These are phyloP conservation scores for Rhyacophila evoluta DNA, from an alignment of 2,888 invertebrate species.

Conservation along the genomic window DNA sequence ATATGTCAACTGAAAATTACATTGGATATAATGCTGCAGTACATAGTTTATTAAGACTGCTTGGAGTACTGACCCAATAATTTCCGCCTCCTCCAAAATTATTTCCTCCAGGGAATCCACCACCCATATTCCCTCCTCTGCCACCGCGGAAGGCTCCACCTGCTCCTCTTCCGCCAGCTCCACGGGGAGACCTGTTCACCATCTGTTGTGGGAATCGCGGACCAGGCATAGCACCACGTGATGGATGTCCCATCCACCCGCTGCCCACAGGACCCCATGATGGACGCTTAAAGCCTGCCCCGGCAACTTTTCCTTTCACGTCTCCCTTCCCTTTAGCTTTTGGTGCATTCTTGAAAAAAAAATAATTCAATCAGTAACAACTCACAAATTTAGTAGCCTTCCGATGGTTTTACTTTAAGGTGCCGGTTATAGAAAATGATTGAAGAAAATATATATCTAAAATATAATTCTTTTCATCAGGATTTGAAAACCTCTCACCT, in stretches of 20 bases:
- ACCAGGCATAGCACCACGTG: neutral
- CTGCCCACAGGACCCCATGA: neutral
- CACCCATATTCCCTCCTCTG: slow-evolving; percentile 4
- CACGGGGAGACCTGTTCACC: slow-evolving; percentile 21
- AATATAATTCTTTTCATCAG: too few relatives aligned
- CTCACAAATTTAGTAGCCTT: too few relatives aligned
- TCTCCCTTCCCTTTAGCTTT: slow-evolving; percentile 28
- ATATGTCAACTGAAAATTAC: too few relatives aligned
- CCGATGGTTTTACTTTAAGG: too few relatives aligned
- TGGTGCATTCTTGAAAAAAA: slow-evolving; percentile 33
- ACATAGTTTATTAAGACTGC: too few relatives aligned
- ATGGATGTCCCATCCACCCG: neutral
- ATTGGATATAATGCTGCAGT: too few relatives aligned
- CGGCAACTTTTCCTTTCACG: slow-evolving; percentile 20
- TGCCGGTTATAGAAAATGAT: too few relatives aligned
- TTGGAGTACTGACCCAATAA: neutral
- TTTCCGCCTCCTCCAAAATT: slow-evolving; percentile 10
- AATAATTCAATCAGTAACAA: too few relatives aligned
- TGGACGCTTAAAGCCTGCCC: neutral
- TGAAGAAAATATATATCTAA: too few relatives aligned
- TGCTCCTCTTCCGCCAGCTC: slow-evolving; percentile 14
- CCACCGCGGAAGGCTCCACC: slow-evolving; percentile 25
- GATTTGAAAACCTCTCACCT: too few relatives aligned
- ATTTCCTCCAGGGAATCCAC: slow-evolving; percentile 33
- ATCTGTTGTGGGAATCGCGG: slow-evolving; percentile 30